phyloP scores from a whole-genome alignment of 2,888 invertebrate species.

The Acanthosoma haemorrhoidale region DNA sequence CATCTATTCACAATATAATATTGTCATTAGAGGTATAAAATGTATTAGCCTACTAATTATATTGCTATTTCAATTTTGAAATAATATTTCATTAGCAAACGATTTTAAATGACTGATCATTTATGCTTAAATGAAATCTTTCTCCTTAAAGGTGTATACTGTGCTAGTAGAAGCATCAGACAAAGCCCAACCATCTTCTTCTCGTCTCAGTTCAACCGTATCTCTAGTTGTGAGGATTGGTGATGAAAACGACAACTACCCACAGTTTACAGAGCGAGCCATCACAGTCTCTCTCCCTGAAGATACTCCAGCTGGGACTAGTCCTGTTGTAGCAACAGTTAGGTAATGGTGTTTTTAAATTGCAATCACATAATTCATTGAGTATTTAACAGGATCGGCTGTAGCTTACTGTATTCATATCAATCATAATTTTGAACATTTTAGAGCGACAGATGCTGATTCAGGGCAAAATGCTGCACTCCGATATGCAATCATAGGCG shows the following conservation, averaged over 20 bases:
- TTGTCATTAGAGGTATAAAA: too few species aligned
- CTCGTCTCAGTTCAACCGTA: constrained; percentile 73
- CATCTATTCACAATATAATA: too few species aligned
- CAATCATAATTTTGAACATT: neutral
- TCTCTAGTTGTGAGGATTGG: constrained; percentile 74
- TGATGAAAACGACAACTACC: constrained; percentile 91
- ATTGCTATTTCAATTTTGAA: too few species aligned
- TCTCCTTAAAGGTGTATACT: constrained; percentile 58
- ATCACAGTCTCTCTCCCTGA: constrained; percentile 84
- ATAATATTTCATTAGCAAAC: too few species aligned
- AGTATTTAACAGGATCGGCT: neutral
- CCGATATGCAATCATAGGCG: constrained; percentile 90
- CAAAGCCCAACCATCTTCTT: constrained; percentile 71
- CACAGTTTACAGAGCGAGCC: constrained; percentile 83
- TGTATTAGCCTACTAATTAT: too few species aligned
- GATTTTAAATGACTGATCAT: neutral
- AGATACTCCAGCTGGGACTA: constrained; percentile 76
- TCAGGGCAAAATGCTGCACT: constrained; percentile 88
- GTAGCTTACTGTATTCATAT: neutral
- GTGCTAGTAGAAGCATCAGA: constrained; percentile 81
- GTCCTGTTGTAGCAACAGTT: constrained; percentile 76
- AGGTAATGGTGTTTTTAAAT: constrained; percentile 46
- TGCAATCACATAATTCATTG: neutral
- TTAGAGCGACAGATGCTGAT: constrained; percentile 85
- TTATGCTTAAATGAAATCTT: neutral